Evolutionary conservation across 2,113 vertebrate species (phyloP).

Genomic region (Baryphthengus martii): DNA sequence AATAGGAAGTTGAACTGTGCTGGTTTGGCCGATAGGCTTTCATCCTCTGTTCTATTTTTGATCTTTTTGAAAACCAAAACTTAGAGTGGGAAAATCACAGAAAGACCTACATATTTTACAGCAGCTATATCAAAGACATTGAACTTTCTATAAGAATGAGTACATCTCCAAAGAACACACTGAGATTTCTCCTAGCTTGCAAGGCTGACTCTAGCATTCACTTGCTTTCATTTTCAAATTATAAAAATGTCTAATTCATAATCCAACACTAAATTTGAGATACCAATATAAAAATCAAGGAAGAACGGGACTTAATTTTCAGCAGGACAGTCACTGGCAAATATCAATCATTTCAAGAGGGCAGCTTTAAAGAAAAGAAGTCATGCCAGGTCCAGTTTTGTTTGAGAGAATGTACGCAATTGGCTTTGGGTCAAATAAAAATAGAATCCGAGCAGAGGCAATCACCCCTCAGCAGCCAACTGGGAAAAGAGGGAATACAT

Average conservation of each 20-base stretch:
- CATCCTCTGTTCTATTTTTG: slow-evolving; percentile 3
- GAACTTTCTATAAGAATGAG: background rate
- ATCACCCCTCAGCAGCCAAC: background rate
- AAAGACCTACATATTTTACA: slow-evolving; percentile 28
- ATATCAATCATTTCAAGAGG: slow-evolving; percentile 33
- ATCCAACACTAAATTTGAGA: slow-evolving; percentile 3
- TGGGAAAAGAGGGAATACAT: background rate
- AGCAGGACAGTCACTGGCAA: background rate
- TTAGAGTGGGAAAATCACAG: background rate
- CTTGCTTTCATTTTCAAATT: slow-evolving; percentile 20
- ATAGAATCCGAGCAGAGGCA: slow-evolving; percentile 42
- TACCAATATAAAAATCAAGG: background rate
- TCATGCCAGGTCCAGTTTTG: slow-evolving; percentile 13
- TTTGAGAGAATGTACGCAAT: slow-evolving; percentile 28
- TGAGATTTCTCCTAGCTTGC: background rate
- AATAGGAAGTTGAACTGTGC: background rate
- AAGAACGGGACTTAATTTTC: background rate
- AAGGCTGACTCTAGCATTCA: background rate
- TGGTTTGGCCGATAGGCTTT: background rate
- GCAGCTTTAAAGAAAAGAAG: slow-evolving; percentile 10
- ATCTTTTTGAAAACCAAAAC: slow-evolving; percentile 17
- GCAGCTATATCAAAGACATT: background rate
- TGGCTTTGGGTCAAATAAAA: slow-evolving; percentile 70
- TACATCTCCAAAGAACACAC: background rate
- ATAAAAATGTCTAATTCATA: background rate